Evolutionary conservation across 2,797 vertebrate species (phyloP).

Genomic region (Gymnopithys bicolor): DNA sequence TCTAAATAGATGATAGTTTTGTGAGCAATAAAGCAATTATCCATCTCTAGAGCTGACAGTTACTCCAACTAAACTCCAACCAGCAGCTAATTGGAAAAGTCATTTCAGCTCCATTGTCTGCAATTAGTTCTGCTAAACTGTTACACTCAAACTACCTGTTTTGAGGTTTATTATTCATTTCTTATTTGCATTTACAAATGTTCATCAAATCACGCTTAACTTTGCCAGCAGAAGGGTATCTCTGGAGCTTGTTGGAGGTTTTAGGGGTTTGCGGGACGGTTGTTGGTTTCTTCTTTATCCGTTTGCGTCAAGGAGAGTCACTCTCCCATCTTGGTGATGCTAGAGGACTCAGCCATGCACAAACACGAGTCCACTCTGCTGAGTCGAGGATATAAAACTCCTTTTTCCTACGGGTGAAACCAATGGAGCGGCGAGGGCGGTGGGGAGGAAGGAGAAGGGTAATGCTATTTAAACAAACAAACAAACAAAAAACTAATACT

Average conservation of each 20-base stretch:
- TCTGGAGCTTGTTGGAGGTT: not conserved
- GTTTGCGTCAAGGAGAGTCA: not conserved
- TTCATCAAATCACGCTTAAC: slow-evolving; percentile 14
- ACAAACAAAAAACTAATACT: too few relatives aligned
- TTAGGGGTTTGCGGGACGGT: accelerated
- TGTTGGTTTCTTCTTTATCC: not conserved
- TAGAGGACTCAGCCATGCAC: not conserved
- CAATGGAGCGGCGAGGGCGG: not conserved
- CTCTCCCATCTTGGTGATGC: not conserved
- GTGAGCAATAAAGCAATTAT: slow-evolving; percentile 97
- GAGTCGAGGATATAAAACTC: not conserved
- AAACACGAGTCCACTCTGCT: not conserved
- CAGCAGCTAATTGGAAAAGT: slow-evolving; percentile 91
- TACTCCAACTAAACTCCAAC: slow-evolving; percentile 89
- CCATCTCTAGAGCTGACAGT: slow-evolving; percentile 88
- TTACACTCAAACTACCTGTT: slow-evolving; percentile 80
- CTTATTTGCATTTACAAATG: slow-evolving; percentile 62
- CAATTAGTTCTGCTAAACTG: slow-evolving; percentile 86
- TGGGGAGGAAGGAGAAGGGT: not conserved
- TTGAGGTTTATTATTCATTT: slow-evolving; percentile 80
- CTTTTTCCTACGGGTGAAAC: not conserved
- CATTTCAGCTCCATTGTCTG: slow-evolving; percentile 87
- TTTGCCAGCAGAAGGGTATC: not conserved
- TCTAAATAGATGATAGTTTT: slow-evolving; percentile 94
- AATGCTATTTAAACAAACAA: not conserved